Evolutionary conservation across 2,888 invertebrate genomes (phyloP).

Genomic region (Lysandra bellargus): DNA sequence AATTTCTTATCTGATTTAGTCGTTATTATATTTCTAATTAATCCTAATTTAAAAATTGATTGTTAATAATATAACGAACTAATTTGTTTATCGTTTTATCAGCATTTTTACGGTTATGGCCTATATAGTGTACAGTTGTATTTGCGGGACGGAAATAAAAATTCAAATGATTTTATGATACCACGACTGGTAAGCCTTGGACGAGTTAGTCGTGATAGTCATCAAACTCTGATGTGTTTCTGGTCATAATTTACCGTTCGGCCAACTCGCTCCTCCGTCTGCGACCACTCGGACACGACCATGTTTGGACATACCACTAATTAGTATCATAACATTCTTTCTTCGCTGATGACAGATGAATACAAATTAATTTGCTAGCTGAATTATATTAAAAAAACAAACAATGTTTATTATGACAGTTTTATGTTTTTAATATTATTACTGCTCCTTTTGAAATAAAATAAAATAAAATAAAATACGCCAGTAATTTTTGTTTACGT

Average conservation of each 20-base stretch:
- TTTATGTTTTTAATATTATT: not conserved
- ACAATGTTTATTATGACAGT: not conserved
- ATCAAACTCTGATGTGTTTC: slow-evolving; percentile 27
- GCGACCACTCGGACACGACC: not conserved
- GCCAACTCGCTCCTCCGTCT: not conserved
- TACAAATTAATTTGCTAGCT: not conserved
- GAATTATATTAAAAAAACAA: slow-evolving; percentile 3
- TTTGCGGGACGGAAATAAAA: slow-evolving; percentile 26
- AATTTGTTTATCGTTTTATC: not conserved
- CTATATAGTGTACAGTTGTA: slow-evolving; percentile 24
- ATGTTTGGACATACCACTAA: slow-evolving; percentile 10
- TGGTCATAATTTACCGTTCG: slow-evolving; percentile 29
- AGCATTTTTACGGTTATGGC: slow-evolving; percentile 20
- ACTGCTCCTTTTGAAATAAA: no score
- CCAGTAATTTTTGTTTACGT: not conserved
- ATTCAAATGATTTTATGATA: slow-evolving; percentile 20
- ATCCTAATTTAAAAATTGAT: not conserved
- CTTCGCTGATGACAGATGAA: slow-evolving; percentile 10
- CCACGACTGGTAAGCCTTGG: slow-evolving; percentile 12
- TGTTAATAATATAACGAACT: not conserved
- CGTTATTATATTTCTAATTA: not conserved
- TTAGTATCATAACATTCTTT: slow-evolving; percentile 24
- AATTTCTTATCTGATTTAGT: not conserved
- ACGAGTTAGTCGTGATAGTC: slow-evolving; percentile 15
- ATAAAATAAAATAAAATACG: not conserved